Conservation (phyloP, 35 echinoderm and acorn worm genomes). For the Apostichopus japonicus region DNA sequence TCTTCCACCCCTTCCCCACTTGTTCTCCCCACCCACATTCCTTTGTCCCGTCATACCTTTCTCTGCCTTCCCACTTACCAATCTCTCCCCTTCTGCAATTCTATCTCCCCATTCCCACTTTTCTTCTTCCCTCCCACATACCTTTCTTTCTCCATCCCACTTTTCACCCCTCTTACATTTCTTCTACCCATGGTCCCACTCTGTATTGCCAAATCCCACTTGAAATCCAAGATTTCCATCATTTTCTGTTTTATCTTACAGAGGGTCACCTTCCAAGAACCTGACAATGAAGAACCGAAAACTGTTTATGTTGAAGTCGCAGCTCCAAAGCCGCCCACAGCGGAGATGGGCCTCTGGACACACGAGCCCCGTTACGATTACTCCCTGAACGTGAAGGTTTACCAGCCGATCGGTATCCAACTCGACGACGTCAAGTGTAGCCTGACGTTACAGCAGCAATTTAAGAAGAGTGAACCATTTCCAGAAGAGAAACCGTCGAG, state of each 20-base stretch:
- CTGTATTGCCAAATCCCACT: too few relatives aligned
- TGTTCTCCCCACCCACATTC: too few relatives aligned
- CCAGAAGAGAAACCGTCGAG: constrained; percentile 13
- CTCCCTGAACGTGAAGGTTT: constrained; percentile 81
- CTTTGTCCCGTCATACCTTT: too few relatives aligned
- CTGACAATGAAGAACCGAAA: constrained; percentile 29
- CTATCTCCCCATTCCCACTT: too few relatives aligned
- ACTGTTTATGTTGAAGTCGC: constrained; percentile 75
- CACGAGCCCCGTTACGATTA: constrained; percentile 94
- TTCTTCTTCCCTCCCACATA: too few relatives aligned
- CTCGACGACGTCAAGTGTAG: constrained; percentile 72
- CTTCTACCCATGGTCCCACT: too few relatives aligned
- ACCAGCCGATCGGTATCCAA: constrained; percentile 71
- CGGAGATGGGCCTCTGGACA: constrained; percentile 80
- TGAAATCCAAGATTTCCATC: too few relatives aligned
- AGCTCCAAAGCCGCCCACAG: constrained; percentile 77
- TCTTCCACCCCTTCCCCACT: too few relatives aligned
- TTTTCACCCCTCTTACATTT: too few relatives aligned
- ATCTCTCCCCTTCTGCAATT: too few relatives aligned
- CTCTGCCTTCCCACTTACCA: too few relatives aligned
- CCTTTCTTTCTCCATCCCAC: too few relatives aligned
- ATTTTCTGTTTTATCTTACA: constrained; percentile 50
- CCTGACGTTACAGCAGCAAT: constrained; percentile 77
- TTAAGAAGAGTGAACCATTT: constrained; percentile 72
- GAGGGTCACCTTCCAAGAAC: constrained; percentile 88